Percentiles rank a stretch among this genome's conserved stretches.
Conservation (phyloP, 2,888 invertebrate genomes). For the Uropetala carovei region DNA sequence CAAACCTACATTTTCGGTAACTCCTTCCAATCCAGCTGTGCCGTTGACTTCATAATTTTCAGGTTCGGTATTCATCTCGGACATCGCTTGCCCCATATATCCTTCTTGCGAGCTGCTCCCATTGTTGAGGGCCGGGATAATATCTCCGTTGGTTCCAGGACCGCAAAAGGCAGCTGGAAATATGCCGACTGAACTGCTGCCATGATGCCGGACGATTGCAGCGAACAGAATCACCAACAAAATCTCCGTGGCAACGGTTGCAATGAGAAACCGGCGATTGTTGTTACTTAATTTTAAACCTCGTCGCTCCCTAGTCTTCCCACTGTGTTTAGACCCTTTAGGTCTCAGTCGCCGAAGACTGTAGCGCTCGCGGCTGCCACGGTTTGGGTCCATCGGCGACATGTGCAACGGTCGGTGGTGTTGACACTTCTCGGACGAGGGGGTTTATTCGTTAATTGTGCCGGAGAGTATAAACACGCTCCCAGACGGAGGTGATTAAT, state of each 20-base stretch:
- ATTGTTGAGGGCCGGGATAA: too few relatives aligned
- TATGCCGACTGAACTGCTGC: neutral
- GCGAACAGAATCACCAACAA: neutral
- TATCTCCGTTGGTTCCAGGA: neutral
- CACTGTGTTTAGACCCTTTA: neutral
- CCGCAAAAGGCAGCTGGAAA: neutral
- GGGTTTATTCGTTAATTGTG: neutral
- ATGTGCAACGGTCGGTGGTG: neutral
- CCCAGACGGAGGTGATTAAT: neutral
- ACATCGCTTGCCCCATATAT: neutral
- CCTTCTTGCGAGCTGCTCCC: too few relatives aligned
- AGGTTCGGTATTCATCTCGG: neutral
- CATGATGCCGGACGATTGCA: neutral
- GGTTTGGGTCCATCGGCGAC: slow-evolving; percentile 34
- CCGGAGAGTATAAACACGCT: neutral
- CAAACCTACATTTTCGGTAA: neutral
- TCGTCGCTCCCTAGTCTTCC: neutral
- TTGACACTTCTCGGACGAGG: neutral
- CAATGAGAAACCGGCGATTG: neutral
- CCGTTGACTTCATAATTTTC: too few relatives aligned
- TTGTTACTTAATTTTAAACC: neutral
- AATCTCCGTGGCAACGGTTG: neutral
- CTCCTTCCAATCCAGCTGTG: neutral
- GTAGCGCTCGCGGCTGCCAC: slow-evolving; percentile 33
- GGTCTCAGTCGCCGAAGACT: slow-evolving; percentile 25